Base-by-base conservation (phyloP, 1,140 invertebrate genomes). In the Luehdorfia chinensis region DNA sequence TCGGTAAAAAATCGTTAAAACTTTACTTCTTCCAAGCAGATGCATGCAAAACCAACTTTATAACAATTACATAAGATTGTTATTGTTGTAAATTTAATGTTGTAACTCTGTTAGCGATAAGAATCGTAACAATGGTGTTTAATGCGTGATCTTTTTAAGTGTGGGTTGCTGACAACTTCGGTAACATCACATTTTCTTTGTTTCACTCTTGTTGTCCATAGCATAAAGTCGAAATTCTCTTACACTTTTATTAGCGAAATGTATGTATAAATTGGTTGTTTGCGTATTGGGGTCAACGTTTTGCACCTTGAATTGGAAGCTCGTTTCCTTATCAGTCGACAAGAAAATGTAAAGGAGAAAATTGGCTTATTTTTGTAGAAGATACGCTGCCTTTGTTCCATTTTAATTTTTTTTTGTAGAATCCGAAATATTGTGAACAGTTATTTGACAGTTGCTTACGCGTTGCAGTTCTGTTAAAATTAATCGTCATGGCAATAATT, bases 301-400 rank as follows among this genome's bases (percentile, higher is more conserved):
- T 69, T 59, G 67, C 69, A 75, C 66, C 68, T 75, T 75, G 64
- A 51, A 61, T 75, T 73, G 64, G 55, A 66, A 69, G 72, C 60
- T 66, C 51, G 54, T 62, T 66, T 53, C 25, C 44, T 69, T 72
- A 72, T 69, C 70, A 58, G 56, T 56, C 61, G 57, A 55, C 65
- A 60, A 71, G 60, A 62, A 66, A 68, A 65, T 65, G 55, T 57
- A 41, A 54, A 47, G n/a, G 51, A 52, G 58, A 68, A 63, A 69
- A 57, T 59, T 50, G 28, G 49, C 21, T 54, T 45, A n/a, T 34
- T 47, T 49, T 44, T 48, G 16, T 36, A 9, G 27, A 36, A 1
- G 33, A 19, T 19, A 34, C 15, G 2, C 6, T 21, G n/a, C 16
- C 18, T 36, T 36, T 36, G 33, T 36, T 36, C 1, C 9, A 18